A percentile compares a stretch with the other conserved stretches of the same genome.
These are phyloP conservation scores for Ichneumoninae sp. DNA, from an alignment of 2,888 invertebrate genomes.

Conservation along the genomic window DNA sequence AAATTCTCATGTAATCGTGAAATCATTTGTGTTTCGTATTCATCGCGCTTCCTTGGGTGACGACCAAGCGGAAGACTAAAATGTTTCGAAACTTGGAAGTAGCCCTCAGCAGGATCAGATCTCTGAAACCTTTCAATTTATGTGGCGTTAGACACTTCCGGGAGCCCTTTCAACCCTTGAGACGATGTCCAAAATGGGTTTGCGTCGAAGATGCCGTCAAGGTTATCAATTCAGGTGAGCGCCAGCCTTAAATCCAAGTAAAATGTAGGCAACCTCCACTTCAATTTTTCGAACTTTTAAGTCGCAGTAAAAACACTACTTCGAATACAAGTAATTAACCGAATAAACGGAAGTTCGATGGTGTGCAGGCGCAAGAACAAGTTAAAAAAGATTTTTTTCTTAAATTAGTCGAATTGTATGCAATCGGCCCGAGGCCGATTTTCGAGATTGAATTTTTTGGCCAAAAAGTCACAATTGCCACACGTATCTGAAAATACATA, in stretches of 20 bases:
- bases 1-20: slow-evolving; percentile 69
- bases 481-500: no score
- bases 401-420: no score
- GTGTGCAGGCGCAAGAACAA: no score
- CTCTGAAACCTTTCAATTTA: slow-evolving; percentile 67
- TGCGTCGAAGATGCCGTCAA: slow-evolving; percentile 80
- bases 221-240: slow-evolving; percentile 78
- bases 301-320: no score
- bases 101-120: slow-evolving; percentile 61
- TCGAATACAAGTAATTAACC: no score
- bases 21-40: slow-evolving; percentile 30
- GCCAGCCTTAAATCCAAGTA: background rate
- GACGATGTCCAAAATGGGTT: slow-evolving; percentile 79
- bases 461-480: no score
- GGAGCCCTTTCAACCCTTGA: slow-evolving; percentile 76
- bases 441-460: no score
- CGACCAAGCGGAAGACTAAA: slow-evolving; percentile 22
- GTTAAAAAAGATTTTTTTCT: no score
- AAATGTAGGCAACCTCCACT: no score
- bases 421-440: no score
- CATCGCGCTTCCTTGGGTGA: slow-evolving; percentile 17
- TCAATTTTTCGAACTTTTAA: no score
- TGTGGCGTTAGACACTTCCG: slow-evolving; percentile 69
- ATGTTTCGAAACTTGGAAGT: slow-evolving; percentile 73
- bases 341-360: no score